Evolutionary conservation across 2,113 vertebrate species (phyloP), one percentile per base, ranked within the genome.

Genomic region (Colistium nudipinnis): DNA sequence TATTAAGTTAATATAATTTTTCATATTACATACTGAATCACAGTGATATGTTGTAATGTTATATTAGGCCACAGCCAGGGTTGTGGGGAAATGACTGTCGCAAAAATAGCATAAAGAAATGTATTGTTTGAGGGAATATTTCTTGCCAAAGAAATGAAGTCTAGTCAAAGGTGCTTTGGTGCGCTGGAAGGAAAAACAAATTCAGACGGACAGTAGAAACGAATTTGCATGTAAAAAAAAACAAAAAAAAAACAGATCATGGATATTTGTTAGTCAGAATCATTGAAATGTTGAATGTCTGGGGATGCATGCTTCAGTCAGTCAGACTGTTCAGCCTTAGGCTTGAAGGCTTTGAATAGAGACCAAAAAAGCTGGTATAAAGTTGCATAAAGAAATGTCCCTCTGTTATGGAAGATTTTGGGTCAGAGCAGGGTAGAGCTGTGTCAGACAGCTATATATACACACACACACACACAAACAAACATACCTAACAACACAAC

Each of bases 201-300:
- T 33, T 17, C 33, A 60, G 19, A 62, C n/a, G 36, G 22, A 43
- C 9, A 41, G 45, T 33, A 48, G 55, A 66, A 9, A 8, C 67
- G 76, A 1, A 86, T 88, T 90, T 90, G 83, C 86, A 87, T 78
- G 57, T 78, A 81, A 78, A 69, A 64, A 88, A 86, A 90, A 55
- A 54, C 48, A n/a, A 16, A 61, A 90, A 55, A 54, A 52, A n/a
- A 16, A 61, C 22, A 22, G 47, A 51, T 25, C 57, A 5, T n/a
- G 45, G 30, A 19, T 36, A 88, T 90, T 90, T 90, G 88, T 74
- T 83, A 87, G 80, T 90, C 88, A 90, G 78, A 86, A 87, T 74
- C 31, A 88, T 90, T 86, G 80, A 67, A 81, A 88, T 90, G 24
- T 69, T 54, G 33, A 65, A 81, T 72, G 19, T 68, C 39, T 61